Evolutionary conservation across 1,140 invertebrate genomes (phyloP).

Genomic region (Zophobas morio): DNA sequence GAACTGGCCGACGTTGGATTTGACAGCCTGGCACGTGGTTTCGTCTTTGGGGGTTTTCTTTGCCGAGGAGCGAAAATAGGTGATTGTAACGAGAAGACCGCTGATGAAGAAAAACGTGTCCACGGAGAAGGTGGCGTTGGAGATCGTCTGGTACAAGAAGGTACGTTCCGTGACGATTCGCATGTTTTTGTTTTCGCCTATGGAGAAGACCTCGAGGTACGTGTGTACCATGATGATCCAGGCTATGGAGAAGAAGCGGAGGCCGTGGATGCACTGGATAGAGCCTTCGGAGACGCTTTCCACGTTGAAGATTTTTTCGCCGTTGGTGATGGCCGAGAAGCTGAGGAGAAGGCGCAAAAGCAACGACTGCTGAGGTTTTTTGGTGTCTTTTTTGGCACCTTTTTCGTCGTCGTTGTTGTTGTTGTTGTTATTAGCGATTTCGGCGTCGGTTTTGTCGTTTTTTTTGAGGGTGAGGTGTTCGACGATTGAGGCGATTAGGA

Average conservation of each 20-base stretch:
- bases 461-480: no score
- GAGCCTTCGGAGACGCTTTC: conserved; percentile 74
- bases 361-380: conserved; percentile 17
- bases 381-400: not conserved
- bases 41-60: conserved; percentile 54
- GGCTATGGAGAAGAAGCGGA: conserved; percentile 86
- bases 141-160: conserved; percentile 87
- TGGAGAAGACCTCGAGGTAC: conserved; percentile 84
- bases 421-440: not conserved
- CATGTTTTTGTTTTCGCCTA: conserved; percentile 84
- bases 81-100: conserved; percentile 82
- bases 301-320: conserved; percentile 74
- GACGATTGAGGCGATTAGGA: no score
- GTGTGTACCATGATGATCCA: conserved; percentile 97
- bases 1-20: conserved; percentile 68
- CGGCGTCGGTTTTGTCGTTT: no score
- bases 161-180: conserved; percentile 83
- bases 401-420: conserved; percentile 32
- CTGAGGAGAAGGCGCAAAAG: conserved; percentile 67
- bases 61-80: conserved; percentile 77
- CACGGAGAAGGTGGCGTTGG: conserved; percentile 92
- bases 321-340: conserved; percentile 72
- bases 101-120: conserved; percentile 95
- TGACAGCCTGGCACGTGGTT: conserved; percentile 29
- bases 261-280: conserved; percentile 85